Evolutionary conservation across 2,888 invertebrate species (phyloP), one percentile per base, ranked within the genome.

Genomic region (Latrodectus hesperus): DNA sequence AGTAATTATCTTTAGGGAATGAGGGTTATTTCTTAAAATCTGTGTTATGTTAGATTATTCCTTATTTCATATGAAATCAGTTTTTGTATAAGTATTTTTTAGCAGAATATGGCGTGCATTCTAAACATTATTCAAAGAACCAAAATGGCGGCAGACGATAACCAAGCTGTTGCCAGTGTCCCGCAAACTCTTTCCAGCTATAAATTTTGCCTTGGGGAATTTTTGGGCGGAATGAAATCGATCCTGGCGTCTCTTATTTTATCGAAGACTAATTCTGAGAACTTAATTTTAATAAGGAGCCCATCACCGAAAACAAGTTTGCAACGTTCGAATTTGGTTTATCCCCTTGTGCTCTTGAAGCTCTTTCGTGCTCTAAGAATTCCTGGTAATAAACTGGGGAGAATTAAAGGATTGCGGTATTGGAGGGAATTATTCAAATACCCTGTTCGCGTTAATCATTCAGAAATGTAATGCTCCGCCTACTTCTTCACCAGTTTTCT

Each of bases 281-380:
- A 84, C 84, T 84, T 84, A 77, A 84, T 84, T 84, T 77, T 77
- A 84, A 84, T 84, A 77, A 84, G 73, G 78, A 64, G 71, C 55
- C 65, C n/a, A 53, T 67, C 74, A 26, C 73, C 65, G 72, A 84
- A 83, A 84, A 78, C 72, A 64, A 77, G 84, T 78, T 72, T 72
- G 52, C 77, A 64, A 16, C 38, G 73, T 70, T n/a, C 64, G 77
- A 78, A 68, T 84, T 78, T 55, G 64, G 74, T 64, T 65, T 9
- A n/a, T 17, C 60, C 60, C 60, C 60, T 14, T 51, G 55, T 72
- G n/a, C 60, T 71, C 26, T 73, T 76, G 55, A 55, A 84, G 70
- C 72, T 64, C 78, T 38, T 74, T 74, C 53, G 26, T 52, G 26
- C 14, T 53, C 11, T 11, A 17, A 16, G 16, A 71, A 71, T 77